Percentiles rank a stretch among this genome's conserved stretches.
Evolutionary conservation across 2,888 invertebrate genomes (phyloP).

Genomic region (Leptopilina myrica): DNA sequence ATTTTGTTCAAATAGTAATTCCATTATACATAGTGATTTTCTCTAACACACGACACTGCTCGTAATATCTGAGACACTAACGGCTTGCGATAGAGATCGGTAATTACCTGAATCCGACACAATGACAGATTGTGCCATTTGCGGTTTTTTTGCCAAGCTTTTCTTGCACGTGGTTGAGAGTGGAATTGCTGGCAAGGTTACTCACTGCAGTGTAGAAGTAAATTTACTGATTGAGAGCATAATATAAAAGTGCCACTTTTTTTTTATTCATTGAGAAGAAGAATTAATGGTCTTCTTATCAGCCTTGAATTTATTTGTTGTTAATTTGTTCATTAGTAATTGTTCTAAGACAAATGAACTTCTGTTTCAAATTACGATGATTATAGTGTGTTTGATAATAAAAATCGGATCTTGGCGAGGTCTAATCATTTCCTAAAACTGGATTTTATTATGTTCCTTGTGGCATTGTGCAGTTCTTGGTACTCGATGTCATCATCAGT

Average conservation of each 20-base stretch:
- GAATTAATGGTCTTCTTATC: background rate
- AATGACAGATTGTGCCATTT: slow-evolving; percentile 33
- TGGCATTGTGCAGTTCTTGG: background rate
- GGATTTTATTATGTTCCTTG: background rate
- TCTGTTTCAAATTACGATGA: too few relatives aligned
- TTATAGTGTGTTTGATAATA: too few relatives aligned
- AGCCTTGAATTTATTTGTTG: too few relatives aligned
- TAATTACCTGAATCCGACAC: slow-evolving; percentile 39
- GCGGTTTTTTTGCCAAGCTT: slow-evolving; percentile 36
- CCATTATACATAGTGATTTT: background rate
- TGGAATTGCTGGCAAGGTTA: slow-evolving; percentile 34
- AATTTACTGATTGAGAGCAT: background rate
- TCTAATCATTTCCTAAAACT: too few relatives aligned
- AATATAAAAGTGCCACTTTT: background rate
- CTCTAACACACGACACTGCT: slow-evolving; percentile 18
- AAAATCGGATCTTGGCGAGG: too few relatives aligned
- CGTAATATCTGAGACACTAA: slow-evolving; percentile 38
- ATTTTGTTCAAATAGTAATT: background rate
- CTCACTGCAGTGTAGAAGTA: background rate
- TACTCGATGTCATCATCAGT: background rate
- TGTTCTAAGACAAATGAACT: too few relatives aligned
- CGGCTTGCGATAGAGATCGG: slow-evolving; percentile 26
- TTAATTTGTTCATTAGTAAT: too few relatives aligned
- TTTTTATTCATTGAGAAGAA: background rate
- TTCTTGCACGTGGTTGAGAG: slow-evolving; percentile 31